Base-by-base conservation (phyloP, 2,888 invertebrate genomes). In the Eristalinus aeneus region DNA sequence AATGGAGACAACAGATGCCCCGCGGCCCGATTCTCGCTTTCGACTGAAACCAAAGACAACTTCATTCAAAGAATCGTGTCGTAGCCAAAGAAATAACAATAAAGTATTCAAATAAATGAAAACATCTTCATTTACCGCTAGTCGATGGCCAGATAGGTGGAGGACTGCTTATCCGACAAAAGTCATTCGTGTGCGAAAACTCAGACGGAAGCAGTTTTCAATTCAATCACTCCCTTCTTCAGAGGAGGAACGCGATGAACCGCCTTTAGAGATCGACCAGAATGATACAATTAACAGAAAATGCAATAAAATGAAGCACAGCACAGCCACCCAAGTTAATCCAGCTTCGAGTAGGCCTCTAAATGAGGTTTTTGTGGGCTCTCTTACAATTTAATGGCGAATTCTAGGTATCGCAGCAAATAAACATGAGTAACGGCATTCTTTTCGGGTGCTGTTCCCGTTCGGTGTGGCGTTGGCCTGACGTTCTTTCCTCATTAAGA, bases 381-480 rank as follows among this genome's bases (percentile, higher is more conserved):
- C 31, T 61, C 23, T 27, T 27, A 69, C 16, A 20, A 16, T 68
- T 68, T 68, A 68, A 76, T 54, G 60, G 68, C 61, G n/a, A 54
- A 63, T 76, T 76, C 76, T 54, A 54, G 61, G 76, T 76, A 76
- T 36, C 23, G 22, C 4, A 6, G 23, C 9, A 32, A 32, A 76
- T 61, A 36, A 68, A 76, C 63, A 27, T 36, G 61, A 69, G 36
- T 69, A 76, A 76, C 76, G 76, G 76, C 23, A 60, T 23, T 61
- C 54, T 53, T 34, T 56, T 9, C 27, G 39, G 60, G 27, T 12
- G 23, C 46, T 54, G 69, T 69, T 69, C 61, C 61, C 54, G 54
- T 63, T 68, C 31, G 56, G 58, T 36, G 36, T 27, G 20, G 31
- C 31, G 22, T 53, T 16, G 1, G 23, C n/a, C 32, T 68, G 54